Evolutionary conservation across 2,888 invertebrate genomes (phyloP).

Genomic region (Campopleginae sp.): DNA sequence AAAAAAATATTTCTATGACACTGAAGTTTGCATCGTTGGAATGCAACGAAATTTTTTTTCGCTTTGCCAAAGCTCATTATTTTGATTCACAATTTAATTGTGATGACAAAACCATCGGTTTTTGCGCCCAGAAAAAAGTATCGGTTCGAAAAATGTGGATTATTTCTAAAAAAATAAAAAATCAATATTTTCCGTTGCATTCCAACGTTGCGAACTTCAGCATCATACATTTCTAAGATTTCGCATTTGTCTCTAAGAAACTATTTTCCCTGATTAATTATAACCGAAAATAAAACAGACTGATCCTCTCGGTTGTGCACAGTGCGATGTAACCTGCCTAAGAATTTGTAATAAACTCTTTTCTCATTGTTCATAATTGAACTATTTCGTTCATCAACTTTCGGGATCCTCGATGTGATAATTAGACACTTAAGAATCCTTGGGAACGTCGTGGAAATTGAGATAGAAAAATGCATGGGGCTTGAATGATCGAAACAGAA

Average conservation of each 20-base stretch:
- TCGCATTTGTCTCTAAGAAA: slow-evolving; percentile 17
- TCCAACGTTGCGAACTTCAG: no score
- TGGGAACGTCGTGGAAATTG: not conserved
- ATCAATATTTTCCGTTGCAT: no score
- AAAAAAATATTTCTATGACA: no score
- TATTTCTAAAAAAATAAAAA: no score
- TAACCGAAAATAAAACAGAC: slow-evolving; percentile 26
- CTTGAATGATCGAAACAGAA: no score
- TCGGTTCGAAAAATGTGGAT: no score
- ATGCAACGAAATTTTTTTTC: no score
- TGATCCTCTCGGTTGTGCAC: slow-evolving; percentile 31
- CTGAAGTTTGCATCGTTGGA: no score
- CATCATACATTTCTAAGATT: not conserved
- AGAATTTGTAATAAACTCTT: slow-evolving; percentile 51
- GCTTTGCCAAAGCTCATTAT: no score
- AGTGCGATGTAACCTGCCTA: not conserved
- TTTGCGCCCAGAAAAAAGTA: no score
- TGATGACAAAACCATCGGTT: no score
- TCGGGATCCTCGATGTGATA: not conserved
- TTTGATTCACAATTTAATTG: no score
- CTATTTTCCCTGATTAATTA: slow-evolving; percentile 21
- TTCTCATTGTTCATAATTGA: slow-evolving; percentile 29
- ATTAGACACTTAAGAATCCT: not conserved
- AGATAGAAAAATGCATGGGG: not conserved
- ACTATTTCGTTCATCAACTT: not conserved